Conservation (phyloP, 2,888 invertebrate genomes). For the Oegoconia quadripuncta region DNA sequence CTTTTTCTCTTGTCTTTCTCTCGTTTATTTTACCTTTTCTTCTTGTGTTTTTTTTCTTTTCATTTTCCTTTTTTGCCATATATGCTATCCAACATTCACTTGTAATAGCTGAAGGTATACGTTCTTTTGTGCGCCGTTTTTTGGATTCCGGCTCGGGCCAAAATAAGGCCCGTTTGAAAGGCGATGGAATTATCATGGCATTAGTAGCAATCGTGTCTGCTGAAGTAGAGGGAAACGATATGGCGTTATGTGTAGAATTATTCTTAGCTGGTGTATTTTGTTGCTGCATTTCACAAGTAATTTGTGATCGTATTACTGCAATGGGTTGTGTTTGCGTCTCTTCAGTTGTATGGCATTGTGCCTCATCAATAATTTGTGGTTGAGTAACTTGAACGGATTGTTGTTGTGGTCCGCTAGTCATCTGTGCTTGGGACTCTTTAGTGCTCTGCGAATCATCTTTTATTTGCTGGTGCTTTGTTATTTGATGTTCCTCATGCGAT, state of each 20-base stretch:
- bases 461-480: background rate
- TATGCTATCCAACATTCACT: constrained; percentile 14
- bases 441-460: background rate
- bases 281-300: background rate
- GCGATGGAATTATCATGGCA: background rate
- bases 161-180: constrained; percentile 16
- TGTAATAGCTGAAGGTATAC: constrained; percentile 17
- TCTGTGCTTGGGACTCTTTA: background rate
- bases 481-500: background rate
- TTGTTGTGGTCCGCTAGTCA: background rate
- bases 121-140: constrained; percentile 15
- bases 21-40: constrained; percentile 10
- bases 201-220: background rate
- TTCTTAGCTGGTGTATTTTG: background rate
- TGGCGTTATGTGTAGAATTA: background rate
- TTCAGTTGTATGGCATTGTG: background rate
- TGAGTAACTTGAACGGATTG: background rate
- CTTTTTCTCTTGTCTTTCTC: constrained; percentile 5
- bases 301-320: background rate
- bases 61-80: constrained; percentile 16
- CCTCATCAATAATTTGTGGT: background rate
- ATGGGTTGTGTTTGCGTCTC: background rate
- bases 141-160: constrained; percentile 17
- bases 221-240: background rate
- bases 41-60: constrained; percentile 15